Percentiles rank a stretch among this genome's conserved stretches.
Evolutionary conservation across 64 coral and sea anemone species (phyloP).

Genomic region (Montipora efflorescens): DNA sequence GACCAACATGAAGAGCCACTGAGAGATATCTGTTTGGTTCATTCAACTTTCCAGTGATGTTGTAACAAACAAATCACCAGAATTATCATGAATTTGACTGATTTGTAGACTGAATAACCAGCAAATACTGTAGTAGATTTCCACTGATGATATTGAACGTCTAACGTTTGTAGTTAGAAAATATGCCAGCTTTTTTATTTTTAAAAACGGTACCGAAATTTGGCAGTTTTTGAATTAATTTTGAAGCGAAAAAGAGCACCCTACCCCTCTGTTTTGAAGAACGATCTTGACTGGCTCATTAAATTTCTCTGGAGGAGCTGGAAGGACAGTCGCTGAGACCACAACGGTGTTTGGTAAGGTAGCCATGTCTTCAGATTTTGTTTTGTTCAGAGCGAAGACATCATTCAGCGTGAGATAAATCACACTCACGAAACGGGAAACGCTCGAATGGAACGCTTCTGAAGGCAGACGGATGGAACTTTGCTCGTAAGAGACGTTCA

Average conservation of each 20-base stretch:
- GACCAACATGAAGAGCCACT: too few relatives aligned
- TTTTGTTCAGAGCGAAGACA: conserved; percentile 34
- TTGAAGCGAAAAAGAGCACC: not conserved
- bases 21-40: too few relatives aligned
- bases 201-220: too few relatives aligned
- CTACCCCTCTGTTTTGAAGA: conserved; percentile 62
- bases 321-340: conserved; percentile 63
- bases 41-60: too few relatives aligned
- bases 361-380: not conserved
- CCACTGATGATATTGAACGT: too few relatives aligned
- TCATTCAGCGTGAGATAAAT: conserved; percentile 67
- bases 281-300: conserved; percentile 50
- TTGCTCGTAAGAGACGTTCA: not conserved
- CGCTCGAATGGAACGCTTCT: conserved; percentile 18
- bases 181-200: too few relatives aligned
- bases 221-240: too few relatives aligned
- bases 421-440: conserved; percentile 58
- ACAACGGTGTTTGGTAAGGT: conserved; percentile 44
- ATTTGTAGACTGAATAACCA: too few relatives aligned
- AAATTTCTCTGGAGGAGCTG: conserved; percentile 32
- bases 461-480: conserved; percentile 52
- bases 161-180: not conserved
- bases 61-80: too few relatives aligned
- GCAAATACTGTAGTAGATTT: too few relatives aligned
- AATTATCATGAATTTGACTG: too few relatives aligned